These are phyloP conservation scores for Callipepla squamata DNA, from an alignment of 2,113 vertebrate genomes.

Conservation along the genomic window DNA sequence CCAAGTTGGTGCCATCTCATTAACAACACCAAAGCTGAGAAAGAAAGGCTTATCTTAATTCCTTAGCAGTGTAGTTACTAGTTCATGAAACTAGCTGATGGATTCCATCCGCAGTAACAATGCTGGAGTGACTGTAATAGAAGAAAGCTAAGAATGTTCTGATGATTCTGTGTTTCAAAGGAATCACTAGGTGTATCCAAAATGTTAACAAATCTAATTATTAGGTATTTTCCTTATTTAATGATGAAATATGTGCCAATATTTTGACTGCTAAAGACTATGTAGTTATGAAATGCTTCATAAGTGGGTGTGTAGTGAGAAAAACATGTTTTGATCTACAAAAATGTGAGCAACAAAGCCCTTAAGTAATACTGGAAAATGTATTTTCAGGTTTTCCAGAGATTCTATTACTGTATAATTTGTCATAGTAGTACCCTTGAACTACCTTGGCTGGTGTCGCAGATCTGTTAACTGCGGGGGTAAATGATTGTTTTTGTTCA, in stretches of 20 bases:
- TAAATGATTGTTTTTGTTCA: slow-evolving; percentile 29
- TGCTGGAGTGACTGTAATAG: not conserved
- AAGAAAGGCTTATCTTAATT: not conserved
- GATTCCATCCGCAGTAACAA: not conserved
- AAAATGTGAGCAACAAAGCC: not conserved
- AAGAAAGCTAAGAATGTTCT: not conserved
- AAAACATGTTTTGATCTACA: not conserved
- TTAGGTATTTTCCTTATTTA: not conserved
- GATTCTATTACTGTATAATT: not conserved
- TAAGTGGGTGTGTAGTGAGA: not conserved
- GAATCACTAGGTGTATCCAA: not conserved
- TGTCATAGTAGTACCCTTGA: not conserved
- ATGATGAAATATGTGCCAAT: not conserved
- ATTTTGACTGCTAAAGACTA: not conserved
- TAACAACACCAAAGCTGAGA: not conserved
- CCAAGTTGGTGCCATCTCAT: not conserved
- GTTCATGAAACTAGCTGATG: not conserved
- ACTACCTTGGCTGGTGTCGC: not conserved
- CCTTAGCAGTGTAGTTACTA: not conserved
- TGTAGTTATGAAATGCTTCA: not conserved
- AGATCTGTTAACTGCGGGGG: not conserved
- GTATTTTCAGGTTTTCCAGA: not conserved
- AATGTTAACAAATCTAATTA: not conserved
- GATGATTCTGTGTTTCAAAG: not conserved
- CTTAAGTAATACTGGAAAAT: not conserved